Evolutionary conservation across 2,113 vertebrate genomes (phyloP), one percentile per base, ranked within the genome.

Genomic region (Myotis yumanensis): DNA sequence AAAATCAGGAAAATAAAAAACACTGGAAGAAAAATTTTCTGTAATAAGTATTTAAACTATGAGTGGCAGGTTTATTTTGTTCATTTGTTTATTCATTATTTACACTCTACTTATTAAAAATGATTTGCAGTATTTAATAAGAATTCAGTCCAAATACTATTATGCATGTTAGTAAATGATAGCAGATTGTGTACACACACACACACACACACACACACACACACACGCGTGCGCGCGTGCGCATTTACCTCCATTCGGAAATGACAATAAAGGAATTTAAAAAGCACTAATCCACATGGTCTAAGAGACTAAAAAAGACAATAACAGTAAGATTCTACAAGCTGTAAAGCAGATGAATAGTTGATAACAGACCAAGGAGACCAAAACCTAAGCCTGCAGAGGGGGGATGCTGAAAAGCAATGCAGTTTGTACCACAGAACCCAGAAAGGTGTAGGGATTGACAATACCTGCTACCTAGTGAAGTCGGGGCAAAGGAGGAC

Each of bases 81-180:
- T 82, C 5, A 20, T 52, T 84, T 72, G 2, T 71, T 89, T 75
- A 59, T 7, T 81, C 2, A 37, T 75, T 57, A 73, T 6, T 43
- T 87, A 22, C 15, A 73, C 32, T 15, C 5, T 84, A 37, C 7
- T 90, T 85, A 54, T 66, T 88, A 51, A 89, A 94, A 88, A 80
- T 76, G 10, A 72, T 35, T 76, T 75, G 62, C 93, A 11, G n/a
- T 20, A 37, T 6, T 64, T 84, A 80, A 35, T 64, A 92, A 82
- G 76, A 83, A 87, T 79, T n/a, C 40, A 76, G 0, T 86, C 71
- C 51, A 77, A 84, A 79, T 82, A 73, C 22, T 23, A 30, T 73
- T 69, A 28, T 68, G 14, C 28, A 28, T 16, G 25, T 37, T 17
- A 37, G 43, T 52, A 73, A 93, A 84, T 32, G 20, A 83, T 57